Evolutionary conservation across 1,140 invertebrate genomes (phyloP), one percentile per base, ranked within the genome.

Genomic region (Aphidius gifuensis): DNA sequence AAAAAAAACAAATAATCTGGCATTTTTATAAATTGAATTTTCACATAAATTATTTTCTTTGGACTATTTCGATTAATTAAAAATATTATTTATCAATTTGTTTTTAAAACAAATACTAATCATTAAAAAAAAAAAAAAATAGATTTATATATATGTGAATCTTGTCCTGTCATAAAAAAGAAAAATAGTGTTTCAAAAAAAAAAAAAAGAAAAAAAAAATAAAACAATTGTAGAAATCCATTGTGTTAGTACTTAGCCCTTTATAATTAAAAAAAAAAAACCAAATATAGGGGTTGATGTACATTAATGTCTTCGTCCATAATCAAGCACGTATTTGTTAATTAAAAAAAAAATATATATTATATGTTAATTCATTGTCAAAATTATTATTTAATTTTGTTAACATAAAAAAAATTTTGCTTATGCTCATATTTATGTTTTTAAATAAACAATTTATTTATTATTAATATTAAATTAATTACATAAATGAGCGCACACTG

Each of bases 241-340:
- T 45, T 45, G 3, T 45, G 44, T 45, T 51, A 51, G 21, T 38
- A 51, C 32, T 51, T 9, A 51, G 23, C 49, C 49, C 32, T 23
- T 23, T 1, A 38, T 51, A 32, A 9, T 4, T 5, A 32, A 32
- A 16, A 49, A 21, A 49, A 38, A 32, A 32, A 32, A 32, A 32
- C 23, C 23, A 32, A 32, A 32, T 11, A 45, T 45, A 11, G 48
- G 51, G 47, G 55, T 64, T 54, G 21, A 58, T 48, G 61, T 58
- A 58, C 42, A 63, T 58, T 53, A 39, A 63, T 63, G 55, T 63
- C 56, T 63, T 58, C 50, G 62, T 64, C 62, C 62, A 64, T 48
- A 53, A 62, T 23, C 45, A 43, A 45, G 49, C 49, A 55, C 57
- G 55, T 48, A 48, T 64, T 40, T 32, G 42, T 49, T 60, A 51